Base-by-base conservation (phyloP, 2,113 vertebrate genomes). In the Ophthalmolycus amberensis region DNA sequence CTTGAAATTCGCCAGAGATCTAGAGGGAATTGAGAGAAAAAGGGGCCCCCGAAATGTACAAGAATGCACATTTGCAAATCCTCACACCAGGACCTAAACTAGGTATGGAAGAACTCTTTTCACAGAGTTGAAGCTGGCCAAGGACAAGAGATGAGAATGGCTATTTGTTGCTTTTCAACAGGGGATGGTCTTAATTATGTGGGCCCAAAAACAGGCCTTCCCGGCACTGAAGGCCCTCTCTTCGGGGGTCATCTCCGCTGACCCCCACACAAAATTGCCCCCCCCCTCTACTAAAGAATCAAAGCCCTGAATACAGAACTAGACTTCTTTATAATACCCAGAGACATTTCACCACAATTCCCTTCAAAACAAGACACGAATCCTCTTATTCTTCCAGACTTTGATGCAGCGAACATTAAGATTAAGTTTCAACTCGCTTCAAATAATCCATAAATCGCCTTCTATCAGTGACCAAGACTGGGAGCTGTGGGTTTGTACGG, bases 61-160 rank as follows among this genome's bases (percentile, higher is more conserved):
- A 94, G 87, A 93, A 93, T 85, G 89, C 90, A 93, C 90, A 93
- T 94, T 94, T 91, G 84, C 89, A 93, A 93, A 91, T 87, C 91
- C 90, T 90, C 90, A 90, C 85, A 80, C 44, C 56, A 56, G 70
- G 66, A 27, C 65, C 84, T 75, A 58, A 83, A 88, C 67, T 56
- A 82, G 75, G 78, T 82, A 83, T 20, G 56, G 73, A 81, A 66
- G 72, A 63, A 48, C 77, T 75, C 34, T 27, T 79, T 75, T 68
- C 48, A 48, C 63, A 67, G 65, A 67, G 29, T 16, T 25, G 42
- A 29, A 67, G 44, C 11, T 70, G n/a, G 67, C 37, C 60, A 20
- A 11, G 58, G 48, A 77, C 75, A 46, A 34, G 67, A 76, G 63
- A 71, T 69, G 58, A 85, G 71, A 73, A 59, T 0, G 5, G 29